Evolutionary conservation across 2,888 invertebrate genomes (phyloP), one percentile per base, ranked within the genome.

Genomic region (Melieria crassipennis): DNA sequence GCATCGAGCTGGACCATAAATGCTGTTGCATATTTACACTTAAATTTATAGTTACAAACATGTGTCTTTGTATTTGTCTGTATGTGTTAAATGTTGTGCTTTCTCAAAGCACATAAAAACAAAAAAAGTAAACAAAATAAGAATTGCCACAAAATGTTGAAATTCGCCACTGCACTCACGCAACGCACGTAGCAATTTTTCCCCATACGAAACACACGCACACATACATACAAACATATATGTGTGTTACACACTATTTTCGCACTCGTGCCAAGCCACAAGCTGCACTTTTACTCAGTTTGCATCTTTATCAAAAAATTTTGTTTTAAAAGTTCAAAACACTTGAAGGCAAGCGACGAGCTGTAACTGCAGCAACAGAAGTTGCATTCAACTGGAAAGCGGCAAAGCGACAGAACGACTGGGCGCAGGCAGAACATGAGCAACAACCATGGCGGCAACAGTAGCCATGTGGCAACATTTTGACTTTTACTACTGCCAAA

Each of bases 281-380:
- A 30, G 30, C 30, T 30, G 30, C 30, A 30, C 30, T 30, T 30
- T 30, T 30, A 30, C 30, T 30, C 30, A 30, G 30, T 30, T 30
- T 30, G 78, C 76, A 82, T 79, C 79, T 81, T 81, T 81, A 81
- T 81, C 79, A 81, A 80, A 80, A 80, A 69, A 62, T 30, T 42
- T 81, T 79, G 76, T 78, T 81, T 78, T 75, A 63, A 79, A 82
- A 81, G 82, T 82, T 80, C 81, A 82, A 80, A 81, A 78, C 79
- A 81, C 80, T 82, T 80, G 30, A 30, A 30, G 30, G 30, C 30
- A 30, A 30, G 30, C 30, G 30, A 30, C 30, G 30, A 30, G 30
- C 30, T 30, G 30, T 2, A 30, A 30, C 30, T 3, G 30, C 30
- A 3, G 30, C 30, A 30, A 30, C 30, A 30, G 30, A 30, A 30